Conservation (phyloP, 2,113 vertebrate species). For the Leucosticte australis region DNA sequence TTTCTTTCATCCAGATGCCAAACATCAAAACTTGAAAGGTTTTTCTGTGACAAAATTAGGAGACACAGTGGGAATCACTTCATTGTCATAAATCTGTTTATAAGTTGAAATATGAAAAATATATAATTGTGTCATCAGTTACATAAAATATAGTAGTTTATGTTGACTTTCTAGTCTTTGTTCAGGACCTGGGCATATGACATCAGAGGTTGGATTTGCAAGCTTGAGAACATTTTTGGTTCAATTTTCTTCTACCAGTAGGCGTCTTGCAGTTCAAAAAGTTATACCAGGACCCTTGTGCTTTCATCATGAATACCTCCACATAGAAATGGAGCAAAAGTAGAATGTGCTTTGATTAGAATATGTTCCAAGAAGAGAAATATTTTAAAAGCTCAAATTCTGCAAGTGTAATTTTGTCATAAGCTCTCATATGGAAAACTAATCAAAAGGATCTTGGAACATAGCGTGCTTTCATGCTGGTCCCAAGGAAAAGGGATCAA, state of each 20-base stretch:
- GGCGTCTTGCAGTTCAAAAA: background rate
- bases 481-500: background rate
- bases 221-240: background rate
- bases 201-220: background rate
- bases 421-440: background rate
- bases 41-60: background rate
- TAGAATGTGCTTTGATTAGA: background rate
- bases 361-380: background rate
- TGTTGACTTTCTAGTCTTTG: background rate
- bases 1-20: background rate
- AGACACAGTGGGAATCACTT: background rate
- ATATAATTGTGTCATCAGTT: background rate
- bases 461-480: background rate
- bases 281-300: background rate
- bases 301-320: background rate
- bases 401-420: background rate
- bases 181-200: background rate
- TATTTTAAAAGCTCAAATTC: background rate
- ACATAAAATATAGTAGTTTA: background rate
- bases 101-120: background rate
- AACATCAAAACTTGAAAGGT: background rate
- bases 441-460: background rate
- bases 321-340: background rate
- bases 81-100: background rate
- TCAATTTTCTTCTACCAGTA: background rate